These are phyloP conservation scores for Ardeotis arabs DNA, from an alignment of 2,113 vertebrate species.

Conservation along the genomic window DNA sequence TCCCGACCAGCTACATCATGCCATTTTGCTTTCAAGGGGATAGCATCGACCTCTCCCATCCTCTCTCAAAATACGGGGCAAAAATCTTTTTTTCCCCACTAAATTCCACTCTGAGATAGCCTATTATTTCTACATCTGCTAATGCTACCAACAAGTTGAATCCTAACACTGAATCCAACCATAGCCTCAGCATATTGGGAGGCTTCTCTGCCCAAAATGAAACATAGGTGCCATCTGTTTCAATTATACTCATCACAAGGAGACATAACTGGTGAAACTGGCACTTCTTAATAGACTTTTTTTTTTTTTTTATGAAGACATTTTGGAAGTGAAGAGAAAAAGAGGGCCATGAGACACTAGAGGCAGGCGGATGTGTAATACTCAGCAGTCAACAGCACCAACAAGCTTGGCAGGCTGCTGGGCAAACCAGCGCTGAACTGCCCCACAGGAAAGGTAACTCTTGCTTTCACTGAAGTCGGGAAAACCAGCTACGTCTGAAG, in stretches of 20 bases:
- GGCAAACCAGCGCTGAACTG: background rate
- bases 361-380: background rate
- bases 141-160: background rate
- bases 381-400: background rate
- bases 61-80: background rate
- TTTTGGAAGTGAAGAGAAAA: background rate
- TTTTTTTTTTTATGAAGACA: background rate
- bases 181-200: conserved; percentile 10
- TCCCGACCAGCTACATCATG: background rate
- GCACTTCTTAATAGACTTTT: background rate
- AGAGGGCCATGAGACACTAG: background rate
- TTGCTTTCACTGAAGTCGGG: background rate
- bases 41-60: background rate
- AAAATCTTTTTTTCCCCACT: background rate
- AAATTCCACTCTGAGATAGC: background rate
- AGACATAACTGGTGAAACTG: background rate
- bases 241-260: conserved; percentile 15
- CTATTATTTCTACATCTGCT: background rate
- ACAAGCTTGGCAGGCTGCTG: background rate
- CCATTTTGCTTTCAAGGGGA: background rate
- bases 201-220: conserved; percentile 33
- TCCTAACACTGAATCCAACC: background rate
- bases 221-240: conserved; percentile 1
- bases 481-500: background rate
- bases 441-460: background rate